Conservation (phyloP, 2,113 vertebrate species). For the Neolamprologus tretocephalus region DNA sequence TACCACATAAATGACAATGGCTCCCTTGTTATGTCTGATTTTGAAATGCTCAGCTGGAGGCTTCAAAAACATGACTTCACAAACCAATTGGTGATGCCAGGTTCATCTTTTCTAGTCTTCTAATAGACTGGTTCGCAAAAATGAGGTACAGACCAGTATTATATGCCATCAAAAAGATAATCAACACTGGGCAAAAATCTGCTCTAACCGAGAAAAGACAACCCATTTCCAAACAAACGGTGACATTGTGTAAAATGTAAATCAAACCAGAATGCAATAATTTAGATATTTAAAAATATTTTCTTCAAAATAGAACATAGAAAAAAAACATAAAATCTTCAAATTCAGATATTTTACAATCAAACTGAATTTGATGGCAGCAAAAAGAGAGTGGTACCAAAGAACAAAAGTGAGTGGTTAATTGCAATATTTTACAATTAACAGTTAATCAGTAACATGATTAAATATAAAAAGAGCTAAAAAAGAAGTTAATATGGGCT, state of each 20-base stretch:
- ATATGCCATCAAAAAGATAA: neutral
- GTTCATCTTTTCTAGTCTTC: neutral
- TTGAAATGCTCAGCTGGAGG: neutral
- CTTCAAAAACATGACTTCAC: neutral
- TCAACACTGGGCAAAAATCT: neutral
- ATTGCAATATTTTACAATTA: neutral
- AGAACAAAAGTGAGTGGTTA: neutral
- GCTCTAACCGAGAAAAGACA: neutral
- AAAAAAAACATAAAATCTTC: neutral
- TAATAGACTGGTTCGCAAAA: fast-evolving
- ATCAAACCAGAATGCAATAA: neutral
- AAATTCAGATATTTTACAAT: neutral
- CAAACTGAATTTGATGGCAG: neutral
- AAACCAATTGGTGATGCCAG: neutral
- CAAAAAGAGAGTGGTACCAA: fast-evolving
- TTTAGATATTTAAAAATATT: neutral
- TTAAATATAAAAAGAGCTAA: neutral
- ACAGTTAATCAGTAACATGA: neutral
- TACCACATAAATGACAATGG: neutral
- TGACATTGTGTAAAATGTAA: neutral
- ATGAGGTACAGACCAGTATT: neutral
- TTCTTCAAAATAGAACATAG: neutral
- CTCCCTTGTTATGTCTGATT: neutral
- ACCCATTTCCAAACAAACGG: neutral
- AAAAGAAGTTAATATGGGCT: neutral